Evolutionary conservation across 2,888 invertebrate genomes (phyloP).

Genomic region (Deilephila elpenor): DNA sequence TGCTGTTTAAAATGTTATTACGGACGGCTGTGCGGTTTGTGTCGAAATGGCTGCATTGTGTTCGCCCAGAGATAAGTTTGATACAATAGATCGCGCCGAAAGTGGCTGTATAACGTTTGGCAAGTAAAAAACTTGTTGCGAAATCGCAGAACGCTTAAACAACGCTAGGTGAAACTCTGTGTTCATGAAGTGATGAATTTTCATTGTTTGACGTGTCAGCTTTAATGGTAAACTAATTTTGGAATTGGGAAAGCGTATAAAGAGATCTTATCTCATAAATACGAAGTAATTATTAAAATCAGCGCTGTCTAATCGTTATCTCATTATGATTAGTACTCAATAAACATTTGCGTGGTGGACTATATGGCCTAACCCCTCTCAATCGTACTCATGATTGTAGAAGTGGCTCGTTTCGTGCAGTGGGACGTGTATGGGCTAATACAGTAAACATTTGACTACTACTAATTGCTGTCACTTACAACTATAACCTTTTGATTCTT

Average conservation of each 20-base stretch:
- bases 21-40: background rate
- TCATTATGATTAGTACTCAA: too few relatives aligned
- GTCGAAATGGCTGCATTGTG: conserved; percentile 24
- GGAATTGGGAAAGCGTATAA: background rate
- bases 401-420: too few relatives aligned
- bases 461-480: too few relatives aligned
- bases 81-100: conserved; percentile 21
- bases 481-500: too few relatives aligned
- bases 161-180: background rate
- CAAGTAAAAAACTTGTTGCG: conserved; percentile 20
- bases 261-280: too few relatives aligned
- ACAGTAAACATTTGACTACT: too few relatives aligned
- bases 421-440: too few relatives aligned
- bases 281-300: too few relatives aligned
- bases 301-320: too few relatives aligned
- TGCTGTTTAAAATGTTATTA: conserved; percentile 26
- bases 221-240: background rate
- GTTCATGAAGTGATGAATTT: background rate
- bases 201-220: background rate
- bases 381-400: too few relatives aligned
- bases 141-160: background rate
- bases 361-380: too few relatives aligned
- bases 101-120: background rate
- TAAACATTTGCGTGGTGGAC: too few relatives aligned
- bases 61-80: conserved; percentile 5